These are phyloP conservation scores for Podarcis muralis DNA, from an alignment of 2,113 vertebrate genomes.

Conservation along the genomic window DNA sequence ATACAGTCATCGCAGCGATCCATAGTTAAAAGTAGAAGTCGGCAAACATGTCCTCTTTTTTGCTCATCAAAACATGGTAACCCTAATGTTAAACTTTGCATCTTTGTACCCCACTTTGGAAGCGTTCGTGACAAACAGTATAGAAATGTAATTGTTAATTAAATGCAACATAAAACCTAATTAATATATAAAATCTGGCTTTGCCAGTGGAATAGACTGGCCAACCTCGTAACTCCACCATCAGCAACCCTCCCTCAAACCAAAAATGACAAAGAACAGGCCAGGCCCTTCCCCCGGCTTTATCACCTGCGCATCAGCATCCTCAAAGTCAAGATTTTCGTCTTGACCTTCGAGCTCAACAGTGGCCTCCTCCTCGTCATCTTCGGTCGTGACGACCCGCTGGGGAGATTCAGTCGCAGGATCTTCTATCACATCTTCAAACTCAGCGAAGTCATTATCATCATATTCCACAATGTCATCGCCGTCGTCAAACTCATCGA, in stretches of 20 bases:
- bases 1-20: no score
- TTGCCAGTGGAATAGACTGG: background rate
- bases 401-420: constrained; percentile 79
- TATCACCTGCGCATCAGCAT: constrained; percentile 88
- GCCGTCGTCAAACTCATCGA: constrained; percentile 94
- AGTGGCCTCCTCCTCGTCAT: constrained; percentile 89
- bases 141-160: background rate
- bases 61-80: no score
- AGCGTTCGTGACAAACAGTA: background rate
- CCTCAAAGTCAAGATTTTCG: constrained; percentile 93
- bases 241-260: background rate
- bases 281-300: rapidly evolving
- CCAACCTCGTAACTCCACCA: background rate
- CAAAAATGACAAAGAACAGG: background rate
- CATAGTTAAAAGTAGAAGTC: no score
- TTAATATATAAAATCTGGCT: background rate
- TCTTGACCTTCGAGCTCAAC: constrained; percentile 90
- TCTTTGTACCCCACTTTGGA: background rate
- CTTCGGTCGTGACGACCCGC: constrained; percentile 77
- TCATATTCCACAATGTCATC: constrained; percentile 95
- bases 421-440: constrained; percentile 91
- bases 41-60: no score
- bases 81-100: background rate
- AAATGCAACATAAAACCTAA: background rate
- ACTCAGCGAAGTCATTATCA: constrained; percentile 98